Evolutionary conservation across 2,113 vertebrate species (phyloP).

Genomic region (Edolisoma coerulescens): DNA sequence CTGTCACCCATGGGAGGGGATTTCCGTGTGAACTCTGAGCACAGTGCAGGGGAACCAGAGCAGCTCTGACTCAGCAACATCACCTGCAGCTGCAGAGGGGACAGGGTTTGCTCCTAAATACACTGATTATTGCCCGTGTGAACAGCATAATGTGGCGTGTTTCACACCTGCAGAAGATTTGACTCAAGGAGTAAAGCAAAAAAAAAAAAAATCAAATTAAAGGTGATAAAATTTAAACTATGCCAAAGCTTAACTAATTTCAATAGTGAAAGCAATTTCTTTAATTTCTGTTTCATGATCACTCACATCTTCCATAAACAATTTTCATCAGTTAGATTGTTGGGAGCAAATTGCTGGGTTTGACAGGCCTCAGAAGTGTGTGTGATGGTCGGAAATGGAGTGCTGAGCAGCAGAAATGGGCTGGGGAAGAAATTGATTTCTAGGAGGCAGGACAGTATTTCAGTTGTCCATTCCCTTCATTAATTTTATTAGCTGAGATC

Average conservation of each 20-base stretch:
- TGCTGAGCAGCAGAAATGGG: not conserved
- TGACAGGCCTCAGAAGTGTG: not conserved
- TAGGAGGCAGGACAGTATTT: not conserved
- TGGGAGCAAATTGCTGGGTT: not conserved
- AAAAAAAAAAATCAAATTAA: not conserved
- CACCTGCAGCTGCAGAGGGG: not conserved
- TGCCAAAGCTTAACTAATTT: not conserved
- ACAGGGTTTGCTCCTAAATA: not conserved
- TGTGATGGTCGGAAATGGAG: not conserved
- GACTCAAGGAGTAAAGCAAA: not conserved
- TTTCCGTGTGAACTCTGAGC: not conserved
- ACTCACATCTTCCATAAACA: not conserved
- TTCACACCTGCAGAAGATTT: not conserved
- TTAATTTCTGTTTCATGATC: conserved; percentile 10
- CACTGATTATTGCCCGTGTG: not conserved
- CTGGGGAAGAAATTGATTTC: not conserved
- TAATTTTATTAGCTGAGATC: not conserved
- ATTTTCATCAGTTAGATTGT: not conserved
- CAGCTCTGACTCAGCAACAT: not conserved
- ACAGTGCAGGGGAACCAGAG: not conserved
- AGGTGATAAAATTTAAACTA: not conserved
- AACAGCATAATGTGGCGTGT: not conserved
- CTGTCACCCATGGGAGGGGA: not conserved
- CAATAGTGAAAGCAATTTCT: not conserved
- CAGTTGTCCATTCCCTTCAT: not conserved